Conservation (phyloP, 2,113 vertebrate genomes). For the Chamaetylas fuelleborni region DNA sequence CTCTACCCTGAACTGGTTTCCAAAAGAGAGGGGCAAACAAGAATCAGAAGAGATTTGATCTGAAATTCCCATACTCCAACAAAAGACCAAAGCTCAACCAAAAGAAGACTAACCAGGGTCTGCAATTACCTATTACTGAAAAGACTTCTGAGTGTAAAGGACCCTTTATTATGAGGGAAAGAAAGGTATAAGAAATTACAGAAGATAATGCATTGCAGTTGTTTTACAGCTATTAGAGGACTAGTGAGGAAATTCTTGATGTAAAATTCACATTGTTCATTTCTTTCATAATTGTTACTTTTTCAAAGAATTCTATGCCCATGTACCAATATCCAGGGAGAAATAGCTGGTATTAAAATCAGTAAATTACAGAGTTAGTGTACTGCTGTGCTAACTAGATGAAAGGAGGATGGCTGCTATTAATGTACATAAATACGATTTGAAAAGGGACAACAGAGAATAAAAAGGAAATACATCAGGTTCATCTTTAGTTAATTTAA, state of each 20-base stretch:
- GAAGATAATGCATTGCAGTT: neutral
- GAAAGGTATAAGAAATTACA: neutral
- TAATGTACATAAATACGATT: neutral
- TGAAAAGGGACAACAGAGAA: neutral
- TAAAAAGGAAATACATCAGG: neutral
- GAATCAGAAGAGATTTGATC: neutral
- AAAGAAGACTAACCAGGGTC: neutral
- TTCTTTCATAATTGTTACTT: neutral
- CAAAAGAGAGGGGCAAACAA: neutral
- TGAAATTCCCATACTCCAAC: neutral
- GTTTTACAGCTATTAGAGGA: neutral
- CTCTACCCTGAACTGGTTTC: neutral
- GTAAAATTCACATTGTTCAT: neutral
- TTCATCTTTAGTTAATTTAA: neutral
- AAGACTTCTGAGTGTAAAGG: neutral
- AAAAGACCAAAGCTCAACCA: neutral
- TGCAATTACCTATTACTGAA: neutral
- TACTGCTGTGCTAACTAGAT: neutral
- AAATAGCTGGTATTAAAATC: slow-evolving; percentile 20
- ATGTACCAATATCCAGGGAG: neutral
- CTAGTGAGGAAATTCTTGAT: neutral
- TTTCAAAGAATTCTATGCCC: neutral
- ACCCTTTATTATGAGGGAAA: neutral
- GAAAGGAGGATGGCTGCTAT: neutral
- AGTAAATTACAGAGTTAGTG: slow-evolving; percentile 1